phyloP scores from a whole-genome alignment of 1,140 invertebrate species.

The Papilio polytes region DNA sequence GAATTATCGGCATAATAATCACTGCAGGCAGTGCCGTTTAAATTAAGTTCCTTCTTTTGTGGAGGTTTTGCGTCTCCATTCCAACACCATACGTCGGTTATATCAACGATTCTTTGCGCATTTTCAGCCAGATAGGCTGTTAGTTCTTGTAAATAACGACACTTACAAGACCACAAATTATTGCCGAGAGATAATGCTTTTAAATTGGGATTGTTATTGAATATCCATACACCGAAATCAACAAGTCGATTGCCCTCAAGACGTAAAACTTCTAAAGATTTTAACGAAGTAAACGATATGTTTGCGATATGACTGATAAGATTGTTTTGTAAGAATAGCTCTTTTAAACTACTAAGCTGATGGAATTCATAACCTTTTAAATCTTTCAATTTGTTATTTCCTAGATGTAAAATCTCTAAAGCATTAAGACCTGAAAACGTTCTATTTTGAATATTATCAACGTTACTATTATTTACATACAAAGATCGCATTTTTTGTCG shows the following conservation, averaged over 20 bases:
- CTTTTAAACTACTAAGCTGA: constrained; percentile 90
- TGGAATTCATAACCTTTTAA: constrained; percentile 96
- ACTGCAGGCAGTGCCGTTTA: constrained; percentile 92
- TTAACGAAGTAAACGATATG: constrained; percentile 90
- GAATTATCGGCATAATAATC: constrained; percentile 93
- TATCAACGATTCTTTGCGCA: constrained; percentile 91
- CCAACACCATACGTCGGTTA: constrained; percentile 91
- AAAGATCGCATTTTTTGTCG: constrained; percentile 94
- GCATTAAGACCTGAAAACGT: constrained; percentile 95
- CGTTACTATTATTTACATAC: constrained; percentile 93
- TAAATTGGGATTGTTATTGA: constrained; percentile 88
- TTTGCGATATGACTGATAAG: constrained; percentile 91
- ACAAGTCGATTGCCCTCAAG: constrained; percentile 94
- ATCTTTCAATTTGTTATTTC: constrained; percentile 91
- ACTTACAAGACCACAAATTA: constrained; percentile 95
- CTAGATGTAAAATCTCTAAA: constrained; percentile 92
- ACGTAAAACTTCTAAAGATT: constrained; percentile 91
- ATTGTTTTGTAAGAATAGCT: constrained; percentile 95
- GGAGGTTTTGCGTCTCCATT: constrained; percentile 89
- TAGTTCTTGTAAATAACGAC: constrained; percentile 94
- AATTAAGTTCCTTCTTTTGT: constrained; percentile 89
- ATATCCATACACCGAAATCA: constrained; percentile 93
- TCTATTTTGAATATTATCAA: constrained; percentile 94
- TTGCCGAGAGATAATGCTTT: constrained; percentile 89
- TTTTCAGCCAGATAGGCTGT: constrained; percentile 93